Conservation (phyloP, 2,797 vertebrate species). For the Lerista edwardsae region DNA sequence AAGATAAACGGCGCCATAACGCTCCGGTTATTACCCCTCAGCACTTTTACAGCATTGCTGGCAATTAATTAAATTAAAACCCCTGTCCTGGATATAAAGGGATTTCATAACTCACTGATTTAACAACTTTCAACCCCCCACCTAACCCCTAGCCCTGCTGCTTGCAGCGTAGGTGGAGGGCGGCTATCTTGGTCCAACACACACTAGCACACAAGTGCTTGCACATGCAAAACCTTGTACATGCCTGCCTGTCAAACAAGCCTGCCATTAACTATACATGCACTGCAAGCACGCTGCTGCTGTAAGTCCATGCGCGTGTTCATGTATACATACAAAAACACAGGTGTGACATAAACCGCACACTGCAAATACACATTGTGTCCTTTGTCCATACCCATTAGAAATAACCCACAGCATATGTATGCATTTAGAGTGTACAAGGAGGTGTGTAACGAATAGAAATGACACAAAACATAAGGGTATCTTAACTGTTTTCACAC, state of each 20-base stretch:
- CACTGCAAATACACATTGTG: background rate
- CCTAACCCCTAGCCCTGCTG: background rate
- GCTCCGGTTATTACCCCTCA: constrained; percentile 89
- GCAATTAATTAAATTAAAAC: constrained; percentile 98
- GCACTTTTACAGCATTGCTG: constrained; percentile 87
- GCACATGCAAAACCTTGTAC: background rate
- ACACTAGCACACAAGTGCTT: background rate
- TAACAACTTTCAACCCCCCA: constrained; percentile 74
- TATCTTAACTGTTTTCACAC: background rate
- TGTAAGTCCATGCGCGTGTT: background rate
- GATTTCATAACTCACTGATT: constrained; percentile 88
- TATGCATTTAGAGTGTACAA: background rate
- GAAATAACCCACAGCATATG: background rate
- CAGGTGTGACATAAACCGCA: background rate
- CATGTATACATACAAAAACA: background rate
- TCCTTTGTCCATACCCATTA: background rate
- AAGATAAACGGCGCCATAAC: constrained; percentile 86
- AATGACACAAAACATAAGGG: background rate
- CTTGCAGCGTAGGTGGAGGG: background rate
- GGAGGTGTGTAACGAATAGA: background rate
- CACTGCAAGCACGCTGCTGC: background rate
- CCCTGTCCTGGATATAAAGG: constrained; percentile 84
- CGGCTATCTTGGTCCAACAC: background rate
- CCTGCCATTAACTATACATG: background rate
- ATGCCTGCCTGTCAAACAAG: background rate